Conservation (phyloP, 2,888 invertebrate genomes). For the Caenorhabditis doughertyi region DNA sequence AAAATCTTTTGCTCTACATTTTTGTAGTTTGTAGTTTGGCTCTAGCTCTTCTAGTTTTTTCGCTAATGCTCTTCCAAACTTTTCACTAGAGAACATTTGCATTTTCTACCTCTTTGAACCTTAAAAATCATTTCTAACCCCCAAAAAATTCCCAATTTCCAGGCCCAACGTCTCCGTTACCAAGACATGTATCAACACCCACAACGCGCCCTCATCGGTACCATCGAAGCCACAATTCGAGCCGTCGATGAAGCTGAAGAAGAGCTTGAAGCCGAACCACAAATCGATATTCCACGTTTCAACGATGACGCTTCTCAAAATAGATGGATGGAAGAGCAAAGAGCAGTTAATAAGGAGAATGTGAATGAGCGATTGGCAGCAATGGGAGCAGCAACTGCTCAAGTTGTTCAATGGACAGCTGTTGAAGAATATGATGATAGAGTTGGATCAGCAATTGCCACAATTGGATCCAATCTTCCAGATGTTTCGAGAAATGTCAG, state of each 20-base stretch:
- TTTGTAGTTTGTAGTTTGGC: too few relatives aligned
- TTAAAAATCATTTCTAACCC: too few relatives aligned
- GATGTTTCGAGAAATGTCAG: slow-evolving; percentile 94
- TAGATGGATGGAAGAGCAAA: slow-evolving; percentile 79
- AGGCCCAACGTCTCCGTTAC: slow-evolving; percentile 91
- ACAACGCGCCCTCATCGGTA: slow-evolving; percentile 92
- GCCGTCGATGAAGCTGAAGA: slow-evolving; percentile 92
- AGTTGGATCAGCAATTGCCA: slow-evolving; percentile 96
- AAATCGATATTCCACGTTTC: slow-evolving; percentile 80
- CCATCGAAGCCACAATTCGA: slow-evolving; percentile 92
- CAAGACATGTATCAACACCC: slow-evolving; percentile 92
- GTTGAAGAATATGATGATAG: slow-evolving; percentile 91
- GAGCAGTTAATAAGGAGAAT: slow-evolving; percentile 96
- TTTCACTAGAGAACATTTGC: background rate
- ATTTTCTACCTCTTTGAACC: background rate
- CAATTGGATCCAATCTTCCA: slow-evolving; percentile 95
- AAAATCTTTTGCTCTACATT: too few relatives aligned
- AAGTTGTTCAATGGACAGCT: slow-evolving; percentile 91
- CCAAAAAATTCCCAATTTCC: too few relatives aligned
- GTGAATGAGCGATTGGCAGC: slow-evolving; percentile 97
- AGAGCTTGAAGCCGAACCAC: slow-evolving; percentile 79
- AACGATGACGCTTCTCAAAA: slow-evolving; percentile 71
- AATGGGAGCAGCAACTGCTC: slow-evolving; percentile 99
- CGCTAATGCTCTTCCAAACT: background rate
- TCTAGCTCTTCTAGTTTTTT: too few relatives aligned